Conservation (phyloP, 2,113 vertebrate species). For the Polyodon spathula region DNA sequence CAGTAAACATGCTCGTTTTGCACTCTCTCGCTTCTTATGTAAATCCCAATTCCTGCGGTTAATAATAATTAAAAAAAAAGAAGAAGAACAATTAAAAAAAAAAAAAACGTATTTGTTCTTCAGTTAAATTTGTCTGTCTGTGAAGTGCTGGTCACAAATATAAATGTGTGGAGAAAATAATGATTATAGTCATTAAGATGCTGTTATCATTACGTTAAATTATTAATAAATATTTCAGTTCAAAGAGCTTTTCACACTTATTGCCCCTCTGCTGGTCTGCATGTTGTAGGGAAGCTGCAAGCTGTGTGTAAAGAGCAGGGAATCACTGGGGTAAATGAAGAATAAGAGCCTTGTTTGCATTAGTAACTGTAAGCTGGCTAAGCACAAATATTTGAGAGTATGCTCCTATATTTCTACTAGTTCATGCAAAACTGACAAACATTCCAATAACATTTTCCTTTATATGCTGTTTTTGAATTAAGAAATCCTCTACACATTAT, state of each 20-base stretch:
- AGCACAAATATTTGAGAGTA: no score
- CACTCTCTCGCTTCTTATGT: slow-evolving; percentile 3
- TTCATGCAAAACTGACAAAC: no score
- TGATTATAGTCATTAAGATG: slow-evolving; percentile 2
- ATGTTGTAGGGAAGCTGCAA: neutral
- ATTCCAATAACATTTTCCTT: no score
- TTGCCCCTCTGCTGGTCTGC: neutral
- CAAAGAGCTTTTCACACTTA: neutral
- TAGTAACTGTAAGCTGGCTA: no score
- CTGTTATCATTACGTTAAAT: neutral
- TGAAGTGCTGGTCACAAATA: slow-evolving; percentile 1
- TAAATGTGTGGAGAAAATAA: neutral
- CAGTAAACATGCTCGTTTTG: neutral
- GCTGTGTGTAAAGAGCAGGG: no score
- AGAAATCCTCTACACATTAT: no score
- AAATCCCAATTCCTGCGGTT: neutral
- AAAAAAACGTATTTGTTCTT: neutral
- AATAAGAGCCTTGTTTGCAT: no score
- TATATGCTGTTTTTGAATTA: no score
- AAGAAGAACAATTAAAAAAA: neutral
- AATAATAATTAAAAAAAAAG: neutral
- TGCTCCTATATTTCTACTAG: no score
- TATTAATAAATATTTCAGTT: neutral
- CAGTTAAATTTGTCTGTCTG: neutral
- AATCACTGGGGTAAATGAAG: no score